Percentiles rank a stretch among this genome's conserved stretches.
Evolutionary conservation across 2,797 vertebrate species (phyloP).

Genomic region (Danio aesculapii): DNA sequence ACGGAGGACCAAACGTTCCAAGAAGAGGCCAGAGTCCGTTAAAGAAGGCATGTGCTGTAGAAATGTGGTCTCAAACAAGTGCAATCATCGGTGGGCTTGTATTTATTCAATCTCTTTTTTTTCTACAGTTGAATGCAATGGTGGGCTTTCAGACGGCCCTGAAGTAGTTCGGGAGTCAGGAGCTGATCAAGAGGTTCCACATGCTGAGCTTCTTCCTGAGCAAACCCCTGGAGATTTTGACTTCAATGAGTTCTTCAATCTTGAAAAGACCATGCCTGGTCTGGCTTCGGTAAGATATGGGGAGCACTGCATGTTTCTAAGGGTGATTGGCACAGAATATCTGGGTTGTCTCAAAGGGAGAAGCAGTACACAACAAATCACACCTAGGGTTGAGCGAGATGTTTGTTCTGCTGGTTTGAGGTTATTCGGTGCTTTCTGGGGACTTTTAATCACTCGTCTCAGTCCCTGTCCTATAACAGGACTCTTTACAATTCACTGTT

Average conservation of each 20-base stretch:
- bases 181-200: slow-evolving; percentile 94
- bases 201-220: slow-evolving; percentile 86
- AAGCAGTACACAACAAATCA: not conserved
- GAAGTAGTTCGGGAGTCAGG: slow-evolving; percentile 77
- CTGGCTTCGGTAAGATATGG: slow-evolving; percentile 93
- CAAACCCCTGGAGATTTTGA: slow-evolving; percentile 93
- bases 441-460: not conserved
- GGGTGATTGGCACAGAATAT: slow-evolving; percentile 45
- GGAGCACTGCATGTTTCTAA: slow-evolving; percentile 62
- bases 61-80: not conserved
- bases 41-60: slow-evolving; percentile 85
- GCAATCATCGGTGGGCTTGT: not conserved
- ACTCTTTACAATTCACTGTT: not conserved
- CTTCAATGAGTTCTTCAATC: slow-evolving; percentile 98
- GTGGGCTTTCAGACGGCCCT: slow-evolving; percentile 86
- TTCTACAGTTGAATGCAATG: slow-evolving; percentile 87
- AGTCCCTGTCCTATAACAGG: not conserved
- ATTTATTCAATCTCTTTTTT: slow-evolving; percentile 1
- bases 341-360: not conserved
- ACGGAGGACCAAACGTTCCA: slow-evolving; percentile 87
- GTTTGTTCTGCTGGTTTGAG: not conserved
- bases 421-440: not conserved
- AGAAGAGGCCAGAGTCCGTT: slow-evolving; percentile 84
- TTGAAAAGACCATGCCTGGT: slow-evolving; percentile 96
- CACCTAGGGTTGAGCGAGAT: slow-evolving; percentile 3